Evolutionary conservation across 2,797 vertebrate genomes (phyloP), one percentile per base, ranked within the genome.

Genomic region (Valencia hispanica): DNA sequence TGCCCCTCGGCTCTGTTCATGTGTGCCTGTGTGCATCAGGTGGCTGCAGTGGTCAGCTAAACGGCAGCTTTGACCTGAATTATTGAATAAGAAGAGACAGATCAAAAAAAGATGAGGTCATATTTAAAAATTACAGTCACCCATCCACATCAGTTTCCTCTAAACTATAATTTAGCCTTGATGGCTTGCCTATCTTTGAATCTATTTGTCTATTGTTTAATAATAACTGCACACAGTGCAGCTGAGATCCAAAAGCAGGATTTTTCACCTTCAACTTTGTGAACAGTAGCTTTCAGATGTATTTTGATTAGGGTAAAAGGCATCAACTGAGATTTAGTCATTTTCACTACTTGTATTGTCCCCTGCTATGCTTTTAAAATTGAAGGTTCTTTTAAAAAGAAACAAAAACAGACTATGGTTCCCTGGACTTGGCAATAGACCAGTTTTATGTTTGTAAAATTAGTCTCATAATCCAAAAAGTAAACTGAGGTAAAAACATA

Each of bases 41-140:
- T 90, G 81, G 80, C 84, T 72, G 48, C 57, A 75, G 76, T 77
- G 66, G 48, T 80, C 71, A 74, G 79, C 87, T 91, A 90, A 89
- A 89, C 90, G 88, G 91, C 84, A 84, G 77, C 92, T 86, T 80
- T 90, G 87, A 90, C 84, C 83, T 68, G 68, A 85, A 80, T 79
- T 77, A 69, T 77, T 72, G 73, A 79, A 87, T 75, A 85, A 78
- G 80, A 72, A 43, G 70, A 85, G 79, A 81, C 78, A 74, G 72
- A 66, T 63, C 65, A 70, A 18, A 84, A 82, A 36, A 82, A 86
- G 82, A 78, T 77, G 55, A 70, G 68, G 73, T 78, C 83, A 76
- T 83, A 82, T 89, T 88, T 86, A 81, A 89, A 90, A 91, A 84
- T 73, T 85, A 84, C 78, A 70, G 85, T 91, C 88, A 91, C 69